These are phyloP conservation scores for Atta cephalotes DNA, from an alignment of 1,140 invertebrate species.

Conservation along the genomic window DNA sequence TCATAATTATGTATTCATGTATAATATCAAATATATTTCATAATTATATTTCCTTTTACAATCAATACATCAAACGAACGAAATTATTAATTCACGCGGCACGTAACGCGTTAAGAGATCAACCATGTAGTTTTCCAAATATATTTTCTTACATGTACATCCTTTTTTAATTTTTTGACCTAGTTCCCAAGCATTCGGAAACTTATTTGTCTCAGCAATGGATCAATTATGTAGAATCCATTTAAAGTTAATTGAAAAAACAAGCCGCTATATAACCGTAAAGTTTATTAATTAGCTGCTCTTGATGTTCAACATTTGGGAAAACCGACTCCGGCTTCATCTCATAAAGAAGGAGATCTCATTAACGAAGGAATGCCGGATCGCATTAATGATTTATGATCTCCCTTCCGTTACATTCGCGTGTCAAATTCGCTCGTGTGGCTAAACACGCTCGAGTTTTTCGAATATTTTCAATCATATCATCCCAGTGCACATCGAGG, in stretches of 20 bases:
- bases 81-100: too few species aligned
- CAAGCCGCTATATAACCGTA: background rate
- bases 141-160: background rate
- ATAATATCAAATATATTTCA: too few species aligned
- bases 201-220: background rate
- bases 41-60: too few species aligned
- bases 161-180: too few species aligned
- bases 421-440: slow-evolving; percentile 41
- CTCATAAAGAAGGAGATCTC: slow-evolving; percentile 10
- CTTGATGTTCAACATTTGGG: slow-evolving; percentile 14
- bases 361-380: slow-evolving; percentile 45
- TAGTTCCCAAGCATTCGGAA: background rate
- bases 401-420: slow-evolving; percentile 38
- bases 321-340: slow-evolving; percentile 5
- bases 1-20: too few species aligned
- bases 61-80: too few species aligned
- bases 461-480: slow-evolving; percentile 46
- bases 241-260: background rate
- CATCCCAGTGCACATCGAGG: slow-evolving; percentile 44
- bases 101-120: too few species aligned
- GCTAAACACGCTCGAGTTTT: background rate
- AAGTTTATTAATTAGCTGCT: background rate
- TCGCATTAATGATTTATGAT: slow-evolving; percentile 55
- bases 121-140: too few species aligned
- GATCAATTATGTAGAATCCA: background rate